Evolutionary conservation across 2,797 vertebrate genomes (phyloP), one percentile per base, ranked within the genome.

Genomic region (Oreortyx pictus): DNA sequence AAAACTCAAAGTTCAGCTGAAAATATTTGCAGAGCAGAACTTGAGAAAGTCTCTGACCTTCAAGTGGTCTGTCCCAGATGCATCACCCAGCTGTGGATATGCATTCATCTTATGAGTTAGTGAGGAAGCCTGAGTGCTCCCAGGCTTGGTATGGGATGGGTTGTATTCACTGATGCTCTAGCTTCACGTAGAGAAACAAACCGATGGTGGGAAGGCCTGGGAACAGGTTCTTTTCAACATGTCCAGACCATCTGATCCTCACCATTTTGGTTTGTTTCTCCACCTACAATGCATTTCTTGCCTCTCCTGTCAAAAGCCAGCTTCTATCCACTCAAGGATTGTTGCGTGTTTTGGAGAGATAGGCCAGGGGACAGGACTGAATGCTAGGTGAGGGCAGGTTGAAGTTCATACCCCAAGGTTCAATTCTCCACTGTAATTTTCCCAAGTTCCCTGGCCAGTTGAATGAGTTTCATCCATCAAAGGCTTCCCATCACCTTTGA

Each of bases 61-160:
- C 1, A 5, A 0, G 8, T n/a, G 72, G 27, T 22, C 50, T 49
- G 0, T 74, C 50, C 4, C 14, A 9, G 54, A 11, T 1, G 0
- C 49, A 33, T 49, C 46, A 50, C 37, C 24, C 3, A 5, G 35
- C 37, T 22, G 7, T 19, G 1, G 8, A 3, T 17, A 1, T 5
- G 19, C 6, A 16, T 24, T n/a, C 68, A 11, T 9, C 16, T 52
- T 11, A 22, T 0, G 1, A 24, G 7, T 37, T 47, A 11, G 20
- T 19, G 54, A 44, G 46, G 67, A 62, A 2, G 16, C 41, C 56
- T 12, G 31, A 52, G 29, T 7, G 29, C 31, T 62, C 25, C 4
- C 8, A 27, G 54, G 7, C 27, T 35, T 43, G 44, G 37, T 13
- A 29, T 19, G 9, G 11, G 25, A 9, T 64, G 46, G 14, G 11